Percentiles rank a stretch among this genome's conserved stretches.
These are phyloP conservation scores for Heterodera carotae DNA, from an alignment of 1,140 invertebrate genomes.

Conservation along the genomic window DNA sequence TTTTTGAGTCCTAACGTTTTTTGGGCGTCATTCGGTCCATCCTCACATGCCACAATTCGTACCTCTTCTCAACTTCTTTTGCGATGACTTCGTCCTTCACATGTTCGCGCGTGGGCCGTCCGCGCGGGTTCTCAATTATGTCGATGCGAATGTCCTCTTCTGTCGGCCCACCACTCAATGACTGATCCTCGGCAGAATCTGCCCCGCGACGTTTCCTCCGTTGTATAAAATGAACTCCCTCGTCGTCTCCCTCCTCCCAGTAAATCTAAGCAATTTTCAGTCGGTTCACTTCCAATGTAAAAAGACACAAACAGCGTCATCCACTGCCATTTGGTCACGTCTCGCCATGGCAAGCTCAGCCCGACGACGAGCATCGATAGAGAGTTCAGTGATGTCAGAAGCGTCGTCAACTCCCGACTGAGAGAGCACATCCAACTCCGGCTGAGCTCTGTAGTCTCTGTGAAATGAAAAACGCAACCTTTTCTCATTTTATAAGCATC, in stretches of 20 bases:
- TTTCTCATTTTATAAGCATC: background rate
- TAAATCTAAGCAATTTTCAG: slow-evolving; percentile 64
- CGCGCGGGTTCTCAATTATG: slow-evolving; percentile 84
- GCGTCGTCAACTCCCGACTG: slow-evolving; percentile 79
- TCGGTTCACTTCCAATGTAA: background rate
- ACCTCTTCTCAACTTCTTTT: slow-evolving; percentile 93
- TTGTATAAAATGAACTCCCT: slow-evolving; percentile 75
- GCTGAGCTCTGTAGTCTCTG: slow-evolving; percentile 93
- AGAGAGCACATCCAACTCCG: slow-evolving; percentile 90
- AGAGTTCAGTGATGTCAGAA: slow-evolving; percentile 83
- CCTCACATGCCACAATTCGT: too few relatives aligned
- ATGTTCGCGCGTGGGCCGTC: slow-evolving; percentile 87
- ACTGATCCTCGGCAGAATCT: slow-evolving; percentile 71
- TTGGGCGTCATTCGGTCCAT: slow-evolving; percentile 94
- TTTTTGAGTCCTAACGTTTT: slow-evolving; percentile 17
- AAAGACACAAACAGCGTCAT: slow-evolving; percentile 50
- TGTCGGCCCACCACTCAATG: slow-evolving; percentile 71
- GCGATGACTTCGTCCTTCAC: slow-evolving; percentile 90
- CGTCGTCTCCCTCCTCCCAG: slow-evolving; percentile 73
- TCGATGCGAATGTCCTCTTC: slow-evolving; percentile 71
- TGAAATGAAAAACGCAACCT: slow-evolving; percentile 15
- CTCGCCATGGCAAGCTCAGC: slow-evolving; percentile 84
- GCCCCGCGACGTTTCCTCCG: slow-evolving; percentile 80
- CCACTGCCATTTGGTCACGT: slow-evolving; percentile 72
- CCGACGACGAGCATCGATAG: slow-evolving; percentile 79